Conservation (phyloP, 1,140 invertebrate genomes). For the Trichomalopsis sarcophagae region DNA sequence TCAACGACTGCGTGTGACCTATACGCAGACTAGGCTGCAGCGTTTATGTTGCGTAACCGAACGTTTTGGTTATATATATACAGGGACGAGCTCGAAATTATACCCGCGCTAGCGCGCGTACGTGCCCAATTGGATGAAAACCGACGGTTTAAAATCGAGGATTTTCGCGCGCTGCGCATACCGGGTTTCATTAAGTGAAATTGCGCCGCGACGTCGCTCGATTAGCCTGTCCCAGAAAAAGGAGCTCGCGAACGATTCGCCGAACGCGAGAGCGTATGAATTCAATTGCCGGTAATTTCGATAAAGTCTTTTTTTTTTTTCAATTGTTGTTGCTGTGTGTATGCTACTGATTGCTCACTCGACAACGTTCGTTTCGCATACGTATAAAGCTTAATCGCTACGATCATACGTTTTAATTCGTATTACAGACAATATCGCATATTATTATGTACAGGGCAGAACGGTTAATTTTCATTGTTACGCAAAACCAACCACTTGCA, state of each 20-base stretch:
- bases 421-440: too few relatives aligned
- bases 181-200: not conserved
- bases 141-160: constrained; percentile 1
- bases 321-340: not conserved
- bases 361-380: not conserved
- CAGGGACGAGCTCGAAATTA: not conserved
- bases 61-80: not conserved
- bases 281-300: too few relatives aligned
- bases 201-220: not conserved
- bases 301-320: not conserved
- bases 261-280: too few relatives aligned
- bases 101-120: not conserved
- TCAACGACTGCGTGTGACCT: too few relatives aligned
- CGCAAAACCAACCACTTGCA: too few relatives aligned
- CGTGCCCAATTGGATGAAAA: not conserved
- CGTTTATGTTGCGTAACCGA: too few relatives aligned
- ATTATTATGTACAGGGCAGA: too few relatives aligned
- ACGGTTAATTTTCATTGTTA: too few relatives aligned
- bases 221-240: constrained; percentile 10
- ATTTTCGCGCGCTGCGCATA: not conserved
- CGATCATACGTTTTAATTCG: too few relatives aligned
- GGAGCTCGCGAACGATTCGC: too few relatives aligned
- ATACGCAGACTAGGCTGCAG: too few relatives aligned
- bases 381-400: too few relatives aligned
- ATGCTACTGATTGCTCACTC: not conserved